Evolutionary conservation across 2,888 invertebrate species (phyloP), one percentile per base, ranked within the genome.

Genomic region (Smittia sp.): DNA sequence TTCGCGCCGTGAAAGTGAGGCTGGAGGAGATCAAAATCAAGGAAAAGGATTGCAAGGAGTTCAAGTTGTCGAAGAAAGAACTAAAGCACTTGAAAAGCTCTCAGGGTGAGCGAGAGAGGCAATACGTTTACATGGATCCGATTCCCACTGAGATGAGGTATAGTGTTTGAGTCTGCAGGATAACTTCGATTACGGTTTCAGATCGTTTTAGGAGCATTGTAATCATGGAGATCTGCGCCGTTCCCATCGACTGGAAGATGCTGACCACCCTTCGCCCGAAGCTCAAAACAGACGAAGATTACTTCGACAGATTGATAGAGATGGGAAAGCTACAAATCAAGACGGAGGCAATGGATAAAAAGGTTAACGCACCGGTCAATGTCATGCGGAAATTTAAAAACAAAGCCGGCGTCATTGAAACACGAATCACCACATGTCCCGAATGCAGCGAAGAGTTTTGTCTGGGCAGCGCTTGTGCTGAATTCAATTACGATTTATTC

Each of bases 181-280:
- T n/a, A n/a, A n/a, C 24, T 11, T 32, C 18, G 11, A 11, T 62
- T 54, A 54, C 24, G 9, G 9, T 62, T 32, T 9, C 32, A 7
- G 11, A 24, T 20, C 15, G 2, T 73, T 73, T 24, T 73, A 73
- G 73, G 80, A 75, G 79, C 78, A 32, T 82, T 62, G 77, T 79
- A 1, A 77, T 83, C 0, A 78, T 79, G 77, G 94, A 95, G 78
- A 83, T 95, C 67, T 92, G 92, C 77, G 86, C 89, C 9, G 93
- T 95, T 18, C 89, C 92, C 41, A 96, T 96, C 75, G 93, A 94
- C 79, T 96, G 95, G 95, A 88, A 91, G 81, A 95, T 96, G 95
- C 84, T 96, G 74, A 95, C 95, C 13, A 90, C 92, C n/a, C 81
- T 92, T 27, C 85, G 94, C 77, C 95, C 95, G 0, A 93, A 93